Base-by-base conservation (phyloP, 2,888 invertebrate genomes). In the Lepidocyrtinus sp. region DNA sequence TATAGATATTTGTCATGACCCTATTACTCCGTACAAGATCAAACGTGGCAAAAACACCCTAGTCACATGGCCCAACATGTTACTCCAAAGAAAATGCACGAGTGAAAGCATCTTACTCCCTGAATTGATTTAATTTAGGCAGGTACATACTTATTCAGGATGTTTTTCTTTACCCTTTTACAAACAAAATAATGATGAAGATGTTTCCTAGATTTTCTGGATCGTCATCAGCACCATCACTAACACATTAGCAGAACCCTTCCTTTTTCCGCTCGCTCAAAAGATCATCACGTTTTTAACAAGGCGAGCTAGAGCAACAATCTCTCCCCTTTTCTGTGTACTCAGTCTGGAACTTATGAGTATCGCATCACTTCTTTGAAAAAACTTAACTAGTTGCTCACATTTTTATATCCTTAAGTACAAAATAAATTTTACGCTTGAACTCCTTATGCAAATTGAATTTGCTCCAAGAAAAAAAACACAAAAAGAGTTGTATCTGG, bases 361-460 rank as follows among this genome's bases (percentile, higher is more conserved):
- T 50, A 50, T 50, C n/a, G n/a, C n/a, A n/a, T n/a, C 50, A 50
- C 50, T 50, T 50, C 50, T 50, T 7, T 50, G 17, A 7, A 50
- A 50, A 50, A 50, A 50, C 2, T 50, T 36, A 36, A 36, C 36
- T 36, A 36, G 5, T 5, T 36, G 12, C 36, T 12, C 12, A 36
- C 36, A 2, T 50, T 50, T 50, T 50, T 50, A 5, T 36, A 36
- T 62, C 46, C 67, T 67, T 67, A 46, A 72, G 62, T 22, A 50
- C 50, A 65, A 74, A 75, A 75, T 64, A 62, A 75, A 75, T 75
- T 75, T 75, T 36, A 45, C 45, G 75, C 75, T 75, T 75, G 67
- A 75, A 61, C 68, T 75, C 75, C 75, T 75, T 75, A 75, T 75
- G 75, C 25, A 75, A 75, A 75, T 75, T 75, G 75, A 75, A 75